Evolutionary conservation across 2,113 vertebrate genomes (phyloP), one percentile per base, ranked within the genome.

Genomic region (Carassius gibelio): DNA sequence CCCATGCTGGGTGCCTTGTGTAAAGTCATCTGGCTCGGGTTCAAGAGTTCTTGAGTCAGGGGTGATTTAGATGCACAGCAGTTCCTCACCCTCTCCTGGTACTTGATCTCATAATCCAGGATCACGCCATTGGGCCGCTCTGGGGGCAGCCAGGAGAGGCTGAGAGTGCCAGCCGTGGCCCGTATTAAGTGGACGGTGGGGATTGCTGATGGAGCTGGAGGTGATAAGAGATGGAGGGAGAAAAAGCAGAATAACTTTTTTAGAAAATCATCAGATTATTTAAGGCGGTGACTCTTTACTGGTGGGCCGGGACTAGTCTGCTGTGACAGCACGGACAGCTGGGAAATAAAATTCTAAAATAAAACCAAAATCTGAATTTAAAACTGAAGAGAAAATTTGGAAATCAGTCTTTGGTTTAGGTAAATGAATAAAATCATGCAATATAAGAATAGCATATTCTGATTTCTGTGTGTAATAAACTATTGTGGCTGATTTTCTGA

Each of bases 61-160:
- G 75, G n/a, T 85, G 48, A 69, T 79, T 79, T 59, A 64, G 75
- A 69, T 55, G 79, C 69, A 89, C 87, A 82, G 74, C 81, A 38
- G 64, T 78, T 14, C 88, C 90, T 94, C 93, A 99, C 98, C 96
- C 97, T 97, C 93, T 99, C 97, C 0, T 97, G 96, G 94, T 99
- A 99, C 91, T 98, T 98, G 90, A 99, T 98, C 93, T 99, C 98
- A 0, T 99, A 99, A 95, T 99, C 98, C 77, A 99, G 95, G 92
- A 99, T 99, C 93, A 99, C 97, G 61, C 98, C 98, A 0, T 99
- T 99, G 88, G 98, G 98, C 87, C 95, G 96, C 90, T 99, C 97
- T 0, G 98, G 98, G 2, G 98, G 97, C 2, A 97, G 95, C 98
- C 98, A 99, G 0, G 98, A 99, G 88, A 99, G 92, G 0, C 97